phyloP scores from a whole-genome alignment of 2,113 vertebrate genomes.

The Australoheros scitulus region DNA sequence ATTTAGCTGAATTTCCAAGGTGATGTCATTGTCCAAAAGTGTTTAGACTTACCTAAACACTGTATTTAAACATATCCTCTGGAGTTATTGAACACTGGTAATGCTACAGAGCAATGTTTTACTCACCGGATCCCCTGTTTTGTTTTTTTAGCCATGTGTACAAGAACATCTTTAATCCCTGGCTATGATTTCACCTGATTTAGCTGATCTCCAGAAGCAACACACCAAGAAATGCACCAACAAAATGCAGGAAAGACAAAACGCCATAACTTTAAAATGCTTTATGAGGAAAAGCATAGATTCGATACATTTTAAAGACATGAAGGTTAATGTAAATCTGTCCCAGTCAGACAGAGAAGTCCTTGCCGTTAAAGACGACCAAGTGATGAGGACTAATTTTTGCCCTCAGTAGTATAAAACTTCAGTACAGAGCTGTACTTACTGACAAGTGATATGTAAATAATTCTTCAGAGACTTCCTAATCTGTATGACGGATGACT shows the following conservation, averaged over 20 bases:
- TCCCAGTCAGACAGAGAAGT: neutral
- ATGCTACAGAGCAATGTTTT: neutral
- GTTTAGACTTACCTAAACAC: neutral
- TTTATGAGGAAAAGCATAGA: neutral
- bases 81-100: neutral
- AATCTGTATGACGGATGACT: neutral
- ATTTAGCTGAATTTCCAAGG: neutral
- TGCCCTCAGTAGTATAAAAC: neutral
- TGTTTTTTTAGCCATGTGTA: neutral
- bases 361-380: neutral
- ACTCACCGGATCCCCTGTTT: neutral
- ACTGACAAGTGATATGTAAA: neutral
- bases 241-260: neutral
- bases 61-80: neutral
- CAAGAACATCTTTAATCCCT: neutral
- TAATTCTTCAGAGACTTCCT: neutral
- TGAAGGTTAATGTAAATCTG: neutral
- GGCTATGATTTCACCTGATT: neutral
- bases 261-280: neutral
- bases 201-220: neutral
- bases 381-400: neutral
- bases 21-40: neutral
- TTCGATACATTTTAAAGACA: neutral
- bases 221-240: neutral
- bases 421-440: neutral